Conservation (phyloP, 1,140 invertebrate species). For the Drosophila nannoptera region DNA sequence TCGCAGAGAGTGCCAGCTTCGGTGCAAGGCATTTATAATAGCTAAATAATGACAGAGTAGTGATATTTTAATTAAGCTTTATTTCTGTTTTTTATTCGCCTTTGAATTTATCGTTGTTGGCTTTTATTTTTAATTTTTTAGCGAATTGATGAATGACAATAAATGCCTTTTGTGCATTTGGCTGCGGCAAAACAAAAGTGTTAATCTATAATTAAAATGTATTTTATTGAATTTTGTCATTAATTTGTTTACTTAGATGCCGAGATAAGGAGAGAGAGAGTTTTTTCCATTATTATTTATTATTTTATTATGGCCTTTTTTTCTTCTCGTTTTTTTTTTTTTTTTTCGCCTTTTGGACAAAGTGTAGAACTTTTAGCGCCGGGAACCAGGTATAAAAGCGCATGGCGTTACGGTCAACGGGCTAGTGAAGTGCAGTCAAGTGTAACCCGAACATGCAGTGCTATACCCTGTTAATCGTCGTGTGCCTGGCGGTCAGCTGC, state of each 20-base stretch:
- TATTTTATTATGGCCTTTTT: conserved; percentile 33
- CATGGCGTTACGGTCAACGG: conserved; percentile 13
- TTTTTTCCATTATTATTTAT: conserved; percentile 32
- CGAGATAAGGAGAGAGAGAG: too few relatives aligned
- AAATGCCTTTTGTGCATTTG: conserved; percentile 18
- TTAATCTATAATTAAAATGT: conserved; percentile 71
- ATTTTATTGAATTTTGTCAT: conserved; percentile 59
- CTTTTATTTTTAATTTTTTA: conserved; percentile 24
- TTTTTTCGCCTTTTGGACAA: conserved; percentile 35
- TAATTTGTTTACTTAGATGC: conserved; percentile 34
- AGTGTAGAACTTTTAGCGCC: conserved; percentile 20
- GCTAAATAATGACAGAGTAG: conserved; percentile 22
- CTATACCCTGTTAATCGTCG: conserved; percentile 38
- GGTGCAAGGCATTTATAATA: conserved; percentile 22
- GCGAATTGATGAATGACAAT: conserved; percentile 45
- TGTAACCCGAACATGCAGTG: conserved; percentile 37
- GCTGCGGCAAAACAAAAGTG: conserved; percentile 30
- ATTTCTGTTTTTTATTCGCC: background rate
- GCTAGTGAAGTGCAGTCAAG: conserved; percentile 53
- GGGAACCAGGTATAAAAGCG: conserved; percentile 48
- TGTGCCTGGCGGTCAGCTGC: conserved; percentile 32
- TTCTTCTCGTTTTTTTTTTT: conserved; percentile 36
- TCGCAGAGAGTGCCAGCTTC: too few relatives aligned
- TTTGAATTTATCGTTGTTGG: conserved; percentile 17
- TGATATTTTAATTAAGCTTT: conserved; percentile 16